phyloP scores from a whole-genome alignment of 1,140 invertebrate species.

The Carposina sasakii region DNA sequence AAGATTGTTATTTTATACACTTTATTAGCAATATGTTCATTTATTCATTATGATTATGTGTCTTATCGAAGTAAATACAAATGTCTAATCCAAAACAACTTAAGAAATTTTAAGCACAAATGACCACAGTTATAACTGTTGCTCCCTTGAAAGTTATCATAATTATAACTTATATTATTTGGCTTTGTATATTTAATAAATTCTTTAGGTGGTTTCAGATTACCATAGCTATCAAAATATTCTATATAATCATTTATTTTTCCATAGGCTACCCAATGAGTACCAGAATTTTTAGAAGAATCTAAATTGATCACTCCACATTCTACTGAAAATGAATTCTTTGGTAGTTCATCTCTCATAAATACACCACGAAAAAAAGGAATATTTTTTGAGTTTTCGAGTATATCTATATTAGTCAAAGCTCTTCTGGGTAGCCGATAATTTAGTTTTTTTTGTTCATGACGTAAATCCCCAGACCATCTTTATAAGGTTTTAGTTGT shows the following conservation, averaged over 20 bases:
- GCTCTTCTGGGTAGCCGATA: constrained; percentile 20
- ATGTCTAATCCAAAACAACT: not conserved
- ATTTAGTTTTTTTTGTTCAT: constrained; percentile 25
- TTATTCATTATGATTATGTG: constrained; percentile 1
- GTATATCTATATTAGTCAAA: constrained; percentile 27
- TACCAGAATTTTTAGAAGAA: constrained; percentile 23
- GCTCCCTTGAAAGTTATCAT: not conserved
- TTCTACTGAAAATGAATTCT: constrained; percentile 23
- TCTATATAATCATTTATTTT: constrained; percentile 26
- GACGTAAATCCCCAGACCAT: constrained; percentile 26
- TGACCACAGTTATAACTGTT: constrained; percentile 11
- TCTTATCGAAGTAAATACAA: not conserved
- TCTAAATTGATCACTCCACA: constrained; percentile 40
- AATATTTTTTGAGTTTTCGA: constrained; percentile 22
- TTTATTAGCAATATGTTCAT: not conserved
- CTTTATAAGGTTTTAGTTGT: constrained; percentile 35
- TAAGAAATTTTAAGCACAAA: constrained; percentile 9
- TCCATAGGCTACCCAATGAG: constrained; percentile 44
- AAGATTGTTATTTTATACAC: not conserved
- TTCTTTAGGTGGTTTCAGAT: constrained; percentile 30
- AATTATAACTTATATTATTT: constrained; percentile 10
- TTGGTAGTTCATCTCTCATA: constrained; percentile 34
- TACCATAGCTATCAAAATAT: constrained; percentile 35
- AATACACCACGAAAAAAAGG: constrained; percentile 34
- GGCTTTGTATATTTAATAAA: not conserved